A percentile compares a stretch with the other conserved stretches of the same genome.
phyloP scores from a whole-genome alignment of 1,140 invertebrate species.

The Helicoverpa armigera region DNA sequence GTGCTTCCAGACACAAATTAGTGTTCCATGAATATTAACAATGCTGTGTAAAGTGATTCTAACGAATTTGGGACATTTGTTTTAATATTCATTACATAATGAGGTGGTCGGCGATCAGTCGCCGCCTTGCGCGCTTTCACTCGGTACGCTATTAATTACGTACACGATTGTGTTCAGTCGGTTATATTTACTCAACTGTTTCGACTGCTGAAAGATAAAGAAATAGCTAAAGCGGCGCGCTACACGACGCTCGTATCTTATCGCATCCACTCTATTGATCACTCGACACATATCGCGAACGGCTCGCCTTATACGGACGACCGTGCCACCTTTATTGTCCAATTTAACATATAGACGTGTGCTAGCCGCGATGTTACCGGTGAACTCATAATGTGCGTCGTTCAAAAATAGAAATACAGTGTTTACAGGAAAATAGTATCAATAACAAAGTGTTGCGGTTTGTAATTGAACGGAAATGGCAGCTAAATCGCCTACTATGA shows the following conservation, averaged over 20 bases:
- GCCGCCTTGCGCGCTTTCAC: constrained; percentile 78
- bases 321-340: constrained; percentile 82
- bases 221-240: constrained; percentile 71
- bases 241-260: constrained; percentile 80
- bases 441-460: constrained; percentile 85
- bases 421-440: constrained; percentile 85
- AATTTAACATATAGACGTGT: constrained; percentile 81
- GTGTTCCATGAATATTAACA: constrained; percentile 58
- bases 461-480: constrained; percentile 84
- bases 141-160: constrained; percentile 77
- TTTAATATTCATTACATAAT: constrained; percentile 85
- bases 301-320: constrained; percentile 79
- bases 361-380: constrained; percentile 80
- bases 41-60: constrained; percentile 67
- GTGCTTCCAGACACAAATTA: constrained; percentile 40
- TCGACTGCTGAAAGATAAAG: constrained; percentile 83
- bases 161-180: constrained; percentile 76
- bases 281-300: constrained; percentile 81
- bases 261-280: constrained; percentile 83
- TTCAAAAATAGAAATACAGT: constrained; percentile 82
- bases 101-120: constrained; percentile 71
- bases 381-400: constrained; percentile 84
- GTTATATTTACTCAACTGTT: constrained; percentile 83
- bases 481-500: constrained; percentile 82
- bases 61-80: constrained; percentile 78